Conservation (phyloP, 2,113 vertebrate species). For the Lagopus leucura region DNA sequence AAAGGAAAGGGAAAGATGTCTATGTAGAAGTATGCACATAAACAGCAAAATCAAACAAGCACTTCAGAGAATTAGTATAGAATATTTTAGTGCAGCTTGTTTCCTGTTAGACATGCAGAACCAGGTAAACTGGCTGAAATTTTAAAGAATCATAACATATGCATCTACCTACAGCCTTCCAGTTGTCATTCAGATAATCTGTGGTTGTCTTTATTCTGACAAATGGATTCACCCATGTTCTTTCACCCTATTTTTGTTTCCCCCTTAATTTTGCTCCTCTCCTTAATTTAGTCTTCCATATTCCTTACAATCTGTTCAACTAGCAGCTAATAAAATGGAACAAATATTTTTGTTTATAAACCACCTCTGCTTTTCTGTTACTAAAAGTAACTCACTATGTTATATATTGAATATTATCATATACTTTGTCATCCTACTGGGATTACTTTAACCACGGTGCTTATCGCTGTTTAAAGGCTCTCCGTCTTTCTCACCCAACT, state of each 20-base stretch:
- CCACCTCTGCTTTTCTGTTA: neutral
- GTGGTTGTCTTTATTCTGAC: neutral
- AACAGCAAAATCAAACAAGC: neutral
- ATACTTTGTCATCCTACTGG: neutral
- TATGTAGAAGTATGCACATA: neutral
- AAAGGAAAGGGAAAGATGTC: neutral
- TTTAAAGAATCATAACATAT: neutral
- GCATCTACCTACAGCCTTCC: neutral
- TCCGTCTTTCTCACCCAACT: neutral
- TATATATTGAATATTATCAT: neutral
- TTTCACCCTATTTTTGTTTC: neutral
- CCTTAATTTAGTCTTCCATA: neutral
- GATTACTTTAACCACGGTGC: neutral
- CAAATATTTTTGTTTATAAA: neutral
- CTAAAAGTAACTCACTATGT: neutral
- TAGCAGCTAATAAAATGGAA: neutral
- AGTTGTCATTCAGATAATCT: neutral
- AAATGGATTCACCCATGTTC: fast-evolving
- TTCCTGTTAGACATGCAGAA: neutral
- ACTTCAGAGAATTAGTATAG: neutral
- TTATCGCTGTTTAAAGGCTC: neutral
- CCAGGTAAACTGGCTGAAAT: neutral
- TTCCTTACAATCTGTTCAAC: neutral
- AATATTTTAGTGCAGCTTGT: neutral
- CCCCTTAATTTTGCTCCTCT: neutral